Percentiles rank a stretch among this genome's conserved stretches.
Conservation (phyloP, 2,797 vertebrate genomes). For the Rhabdomys pumilio region DNA sequence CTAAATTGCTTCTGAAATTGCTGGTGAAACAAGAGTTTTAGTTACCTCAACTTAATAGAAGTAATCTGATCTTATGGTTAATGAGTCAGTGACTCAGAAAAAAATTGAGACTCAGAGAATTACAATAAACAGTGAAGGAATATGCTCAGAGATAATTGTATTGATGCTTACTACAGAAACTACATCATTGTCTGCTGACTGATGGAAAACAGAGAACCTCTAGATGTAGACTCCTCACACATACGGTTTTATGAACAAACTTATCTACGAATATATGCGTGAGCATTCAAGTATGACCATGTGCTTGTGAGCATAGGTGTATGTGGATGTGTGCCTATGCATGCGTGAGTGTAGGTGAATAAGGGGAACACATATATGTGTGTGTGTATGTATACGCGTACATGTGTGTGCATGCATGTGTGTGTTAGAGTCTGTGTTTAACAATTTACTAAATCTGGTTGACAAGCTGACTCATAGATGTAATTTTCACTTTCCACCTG, state of each 20-base stretch:
- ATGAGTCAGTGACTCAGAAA: neutral
- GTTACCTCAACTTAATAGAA: neutral
- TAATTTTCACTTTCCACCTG: neutral
- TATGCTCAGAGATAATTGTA: neutral
- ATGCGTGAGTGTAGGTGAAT: neutral
- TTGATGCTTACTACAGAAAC: neutral
- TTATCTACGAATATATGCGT: neutral
- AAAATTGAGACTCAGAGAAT: neutral
- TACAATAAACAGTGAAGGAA: neutral
- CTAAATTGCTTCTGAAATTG: neutral
- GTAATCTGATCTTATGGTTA: neutral
- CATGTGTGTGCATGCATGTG: neutral
- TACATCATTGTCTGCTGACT: neutral
- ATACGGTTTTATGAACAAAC: neutral
- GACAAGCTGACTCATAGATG: neutral
- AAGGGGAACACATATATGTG: neutral
- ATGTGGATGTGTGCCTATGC: neutral
- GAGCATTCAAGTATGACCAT: neutral
- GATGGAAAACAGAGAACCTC: neutral
- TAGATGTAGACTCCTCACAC: neutral
- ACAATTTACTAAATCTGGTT: neutral
- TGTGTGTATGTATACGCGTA: too few relatives aligned
- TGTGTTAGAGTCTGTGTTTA: neutral
- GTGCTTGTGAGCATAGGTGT: neutral
- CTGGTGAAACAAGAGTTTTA: neutral